Evolutionary conservation across 2,113 vertebrate genomes (phyloP), one percentile per base, ranked within the genome.

Genomic region (Lepus americanus): DNA sequence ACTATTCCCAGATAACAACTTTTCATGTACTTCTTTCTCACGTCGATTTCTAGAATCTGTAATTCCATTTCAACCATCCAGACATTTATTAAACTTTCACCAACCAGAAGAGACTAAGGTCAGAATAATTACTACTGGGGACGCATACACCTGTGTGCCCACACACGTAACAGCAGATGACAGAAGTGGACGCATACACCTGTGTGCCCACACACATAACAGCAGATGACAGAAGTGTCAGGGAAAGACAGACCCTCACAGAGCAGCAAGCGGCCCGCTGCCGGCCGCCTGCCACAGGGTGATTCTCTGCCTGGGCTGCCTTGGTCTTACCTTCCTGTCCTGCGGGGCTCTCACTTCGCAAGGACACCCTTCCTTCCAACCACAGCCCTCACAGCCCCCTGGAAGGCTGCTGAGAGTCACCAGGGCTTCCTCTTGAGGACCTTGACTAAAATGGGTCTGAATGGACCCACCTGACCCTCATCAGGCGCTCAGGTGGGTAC

Each of bases 131-230:
- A 3, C 0, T 0, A 0, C 16, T 1, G 19, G 22, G 49, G 36
- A 44, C 8, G 44, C 44, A 9, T 44, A 7, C 17, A 27, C 16
- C 13, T 5, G 8, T 0, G 1, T 3, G 70, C 1, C 14, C 55
- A 59, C 6, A 59, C 23, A 12, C 0, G 9, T 0, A 16, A 36
- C 4, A 4, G 2, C 0, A 5, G 72, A 70, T 1, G 4, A 27
- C n/a, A 63, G 44, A 4, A 11, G 55, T 0, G 2, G 36, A 44
- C 8, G 44, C 44, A 9, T 44, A 7, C 17, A 27, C 16, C 13
- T 5, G 8, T 0, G 1, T 3, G 70, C 1, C 14, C 55, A 59
- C 6, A 59, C 23, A 12, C 0, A 6, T 0, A 16, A 36, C 4
- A 4, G 2, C 0, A 5, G 72, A 70, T 1, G 4, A 27, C n/a